Percentiles rank a stretch among this genome's conserved stretches.
Evolutionary conservation across 2,113 vertebrate genomes (phyloP).

Genomic region (Pyxicephalus adspersus): DNA sequence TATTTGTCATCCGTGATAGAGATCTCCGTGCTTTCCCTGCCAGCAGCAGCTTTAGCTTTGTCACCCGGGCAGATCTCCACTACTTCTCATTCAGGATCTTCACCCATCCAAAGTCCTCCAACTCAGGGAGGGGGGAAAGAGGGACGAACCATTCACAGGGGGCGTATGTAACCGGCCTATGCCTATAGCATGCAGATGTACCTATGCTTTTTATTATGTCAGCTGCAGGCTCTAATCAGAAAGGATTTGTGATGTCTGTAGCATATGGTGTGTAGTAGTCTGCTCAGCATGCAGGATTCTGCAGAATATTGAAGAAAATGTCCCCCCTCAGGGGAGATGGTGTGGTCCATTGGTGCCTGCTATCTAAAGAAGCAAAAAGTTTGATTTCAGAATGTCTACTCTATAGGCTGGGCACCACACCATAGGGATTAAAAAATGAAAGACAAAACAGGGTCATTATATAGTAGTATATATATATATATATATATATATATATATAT

Average conservation of each 20-base stretch:
- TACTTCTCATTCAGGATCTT: slow-evolving; percentile 42
- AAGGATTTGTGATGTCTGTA: background rate
- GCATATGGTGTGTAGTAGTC: background rate
- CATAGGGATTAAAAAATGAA: too few relatives aligned
- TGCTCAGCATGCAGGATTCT: background rate
- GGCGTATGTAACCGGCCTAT: background rate
- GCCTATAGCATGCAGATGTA: background rate
- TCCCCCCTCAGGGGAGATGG: background rate
- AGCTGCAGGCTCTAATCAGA: background rate
- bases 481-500: too few relatives aligned
- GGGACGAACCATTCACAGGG: slow-evolving; percentile 34
- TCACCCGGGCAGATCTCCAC: slow-evolving; percentile 5
- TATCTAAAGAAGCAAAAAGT: background rate
- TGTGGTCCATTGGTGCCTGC: slow-evolving; percentile 16
- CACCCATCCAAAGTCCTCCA: slow-evolving; percentile 50
- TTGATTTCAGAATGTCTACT: background rate
- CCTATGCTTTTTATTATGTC: background rate
- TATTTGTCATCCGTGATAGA: slow-evolving; percentile 5
- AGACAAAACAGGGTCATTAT: too few relatives aligned
- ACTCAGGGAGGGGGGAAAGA: slow-evolving; percentile 1
- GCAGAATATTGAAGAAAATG: too few relatives aligned
- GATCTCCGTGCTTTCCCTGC: background rate
- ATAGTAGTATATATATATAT: too few relatives aligned
- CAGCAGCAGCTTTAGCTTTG: slow-evolving; percentile 11
- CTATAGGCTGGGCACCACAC: background rate